These are phyloP conservation scores for Tenebrio molitor DNA, from an alignment of 1,140 invertebrate species.

Conservation along the genomic window DNA sequence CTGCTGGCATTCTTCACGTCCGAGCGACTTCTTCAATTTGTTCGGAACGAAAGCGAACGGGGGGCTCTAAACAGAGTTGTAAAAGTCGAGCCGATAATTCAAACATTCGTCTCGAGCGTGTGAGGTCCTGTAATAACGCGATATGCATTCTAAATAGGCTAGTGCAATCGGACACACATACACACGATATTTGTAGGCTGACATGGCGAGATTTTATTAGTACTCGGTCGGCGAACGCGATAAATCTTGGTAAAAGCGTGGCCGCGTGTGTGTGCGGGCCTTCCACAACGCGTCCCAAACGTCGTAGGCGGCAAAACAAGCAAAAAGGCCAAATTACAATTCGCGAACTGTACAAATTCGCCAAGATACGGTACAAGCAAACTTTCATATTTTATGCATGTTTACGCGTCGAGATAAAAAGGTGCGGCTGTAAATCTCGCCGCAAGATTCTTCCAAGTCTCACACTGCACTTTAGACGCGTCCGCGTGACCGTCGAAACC, in stretches of 20 bases:
- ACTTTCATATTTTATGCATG: constrained; percentile 43
- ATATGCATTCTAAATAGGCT: constrained; percentile 49
- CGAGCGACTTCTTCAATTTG: background rate
- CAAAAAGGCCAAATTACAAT: constrained; percentile 30
- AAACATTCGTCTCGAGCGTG: constrained; percentile 42
- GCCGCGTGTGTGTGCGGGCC: constrained; percentile 37
- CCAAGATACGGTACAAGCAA: constrained; percentile 16
- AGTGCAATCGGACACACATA: constrained; percentile 39
- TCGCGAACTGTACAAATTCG: constrained; percentile 39
- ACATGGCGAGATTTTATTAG: constrained; percentile 48
- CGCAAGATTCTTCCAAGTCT: background rate
- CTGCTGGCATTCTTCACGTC: background rate
- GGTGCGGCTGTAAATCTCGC: constrained; percentile 37
- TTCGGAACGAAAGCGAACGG: background rate
- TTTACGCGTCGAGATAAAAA: constrained; percentile 21
- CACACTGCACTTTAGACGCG: too few species aligned
- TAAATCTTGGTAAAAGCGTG: constrained; percentile 51
- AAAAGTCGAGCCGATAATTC: constrained; percentile 35
- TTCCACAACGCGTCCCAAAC: constrained; percentile 36
- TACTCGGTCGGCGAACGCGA: constrained; percentile 43
- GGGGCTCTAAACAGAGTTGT: constrained; percentile 11
- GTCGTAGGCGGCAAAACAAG: constrained; percentile 35
- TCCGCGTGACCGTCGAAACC: too few species aligned
- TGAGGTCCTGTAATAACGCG: constrained; percentile 48
- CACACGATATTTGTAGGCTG: constrained; percentile 47